Evolutionary conservation across 2,113 vertebrate species (phyloP).

Genomic region (Nothoprocta pentlandii): DNA sequence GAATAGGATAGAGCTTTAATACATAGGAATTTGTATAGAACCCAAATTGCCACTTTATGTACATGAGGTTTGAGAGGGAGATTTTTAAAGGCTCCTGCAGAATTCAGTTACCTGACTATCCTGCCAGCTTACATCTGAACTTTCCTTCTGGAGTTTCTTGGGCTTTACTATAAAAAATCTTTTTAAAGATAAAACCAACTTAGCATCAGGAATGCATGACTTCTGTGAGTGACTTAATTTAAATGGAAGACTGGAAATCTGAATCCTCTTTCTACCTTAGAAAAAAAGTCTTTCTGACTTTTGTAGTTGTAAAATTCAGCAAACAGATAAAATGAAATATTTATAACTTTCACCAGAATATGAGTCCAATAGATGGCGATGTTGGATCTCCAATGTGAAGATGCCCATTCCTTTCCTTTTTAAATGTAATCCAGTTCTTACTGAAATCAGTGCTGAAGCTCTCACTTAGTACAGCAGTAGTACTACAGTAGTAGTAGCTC

Average conservation of each 20-base stretch:
- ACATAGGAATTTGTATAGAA: background rate
- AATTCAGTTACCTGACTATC: background rate
- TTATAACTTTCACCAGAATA: background rate
- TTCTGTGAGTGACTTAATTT: background rate
- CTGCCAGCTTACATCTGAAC: background rate
- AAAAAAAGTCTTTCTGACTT: background rate
- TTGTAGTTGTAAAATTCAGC: background rate
- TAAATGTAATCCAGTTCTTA: background rate
- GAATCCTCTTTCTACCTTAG: background rate
- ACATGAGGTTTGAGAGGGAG: background rate
- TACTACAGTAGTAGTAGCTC: background rate
- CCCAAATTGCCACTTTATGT: background rate
- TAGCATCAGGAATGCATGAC: background rate
- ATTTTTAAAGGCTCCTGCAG: background rate
- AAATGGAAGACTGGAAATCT: background rate
- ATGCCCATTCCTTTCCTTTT: background rate
- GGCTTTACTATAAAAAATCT: background rate
- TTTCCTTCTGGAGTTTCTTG: background rate
- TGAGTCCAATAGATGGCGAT: slow-evolving; percentile 51
- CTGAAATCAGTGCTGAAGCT: background rate
- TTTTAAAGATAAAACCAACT: background rate
- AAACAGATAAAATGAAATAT: background rate
- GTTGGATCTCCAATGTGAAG: background rate
- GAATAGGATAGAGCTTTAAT: background rate
- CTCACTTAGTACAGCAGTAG: background rate